A percentile compares a stretch with the other conserved stretches of the same genome.
Conservation (phyloP, 2,113 vertebrate genomes). For the Apaloderma vittatum region DNA sequence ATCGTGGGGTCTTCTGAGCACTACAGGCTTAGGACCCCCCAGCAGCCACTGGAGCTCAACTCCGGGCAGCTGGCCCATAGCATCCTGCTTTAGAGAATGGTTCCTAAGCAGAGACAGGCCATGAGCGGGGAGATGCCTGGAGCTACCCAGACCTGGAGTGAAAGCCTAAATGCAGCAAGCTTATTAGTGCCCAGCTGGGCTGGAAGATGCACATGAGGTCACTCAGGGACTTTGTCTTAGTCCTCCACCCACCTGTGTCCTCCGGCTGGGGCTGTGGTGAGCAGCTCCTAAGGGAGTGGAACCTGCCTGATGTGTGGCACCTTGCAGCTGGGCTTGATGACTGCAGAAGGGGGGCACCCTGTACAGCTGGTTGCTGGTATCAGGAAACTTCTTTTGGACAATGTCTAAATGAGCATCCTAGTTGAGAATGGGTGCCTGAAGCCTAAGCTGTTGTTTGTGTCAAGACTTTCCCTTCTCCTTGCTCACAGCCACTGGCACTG, state of each 20-base stretch:
- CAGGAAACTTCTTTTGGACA: neutral
- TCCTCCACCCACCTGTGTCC: slow-evolving; percentile 5
- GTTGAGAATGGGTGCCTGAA: neutral
- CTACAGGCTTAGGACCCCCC: neutral
- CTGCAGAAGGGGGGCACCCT: neutral
- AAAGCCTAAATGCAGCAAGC: slow-evolving; percentile 32
- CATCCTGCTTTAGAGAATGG: neutral
- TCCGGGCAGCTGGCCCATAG: fast-evolving
- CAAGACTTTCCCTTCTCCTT: neutral
- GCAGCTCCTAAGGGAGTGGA: neutral
- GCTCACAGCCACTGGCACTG: neutral
- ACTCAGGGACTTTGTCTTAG: neutral
- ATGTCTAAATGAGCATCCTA: neutral
- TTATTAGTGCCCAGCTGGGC: neutral
- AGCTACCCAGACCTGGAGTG: slow-evolving; percentile 26
- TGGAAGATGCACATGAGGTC: slow-evolving; percentile 24
- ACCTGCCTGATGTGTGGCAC: neutral
- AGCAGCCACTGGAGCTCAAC: neutral
- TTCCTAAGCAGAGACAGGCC: neutral
- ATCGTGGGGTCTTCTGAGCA: neutral
- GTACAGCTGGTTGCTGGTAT: neutral
- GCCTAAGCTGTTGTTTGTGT: neutral
- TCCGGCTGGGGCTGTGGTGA: neutral
- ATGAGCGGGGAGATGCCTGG: neutral
- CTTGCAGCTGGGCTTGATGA: neutral